phyloP scores from a whole-genome alignment of 2,888 invertebrate species.

The Sphaerophoria rueppellii region DNA sequence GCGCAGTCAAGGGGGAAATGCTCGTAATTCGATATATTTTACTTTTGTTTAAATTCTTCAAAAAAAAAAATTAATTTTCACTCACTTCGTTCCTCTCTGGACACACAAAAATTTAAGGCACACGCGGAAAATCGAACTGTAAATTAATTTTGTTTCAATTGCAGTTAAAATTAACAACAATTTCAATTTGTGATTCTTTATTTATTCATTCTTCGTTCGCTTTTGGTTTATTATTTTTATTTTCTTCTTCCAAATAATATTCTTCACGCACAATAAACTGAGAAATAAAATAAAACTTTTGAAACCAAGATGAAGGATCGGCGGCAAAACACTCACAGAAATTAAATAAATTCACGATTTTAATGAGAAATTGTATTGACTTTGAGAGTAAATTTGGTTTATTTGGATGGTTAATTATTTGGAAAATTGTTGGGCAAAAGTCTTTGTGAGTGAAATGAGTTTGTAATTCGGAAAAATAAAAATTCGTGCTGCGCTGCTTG shows the following conservation, averaged over 20 bases:
- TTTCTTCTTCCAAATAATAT: slow-evolving; percentile 21
- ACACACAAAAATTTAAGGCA: slow-evolving; percentile 49
- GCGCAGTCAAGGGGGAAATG: slow-evolving; percentile 1
- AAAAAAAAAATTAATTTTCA: slow-evolving; percentile 19
- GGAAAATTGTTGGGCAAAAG: slow-evolving; percentile 53
- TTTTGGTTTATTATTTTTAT: slow-evolving; percentile 17
- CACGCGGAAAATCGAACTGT: slow-evolving; percentile 41
- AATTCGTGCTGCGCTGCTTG: slow-evolving; percentile 66
- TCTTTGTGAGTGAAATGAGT: slow-evolving; percentile 47
- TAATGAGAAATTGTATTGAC: slow-evolving; percentile 19
- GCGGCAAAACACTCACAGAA: slow-evolving; percentile 31
- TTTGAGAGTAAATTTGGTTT: slow-evolving; percentile 39
- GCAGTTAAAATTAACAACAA: slow-evolving; percentile 16
- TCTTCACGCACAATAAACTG: slow-evolving; percentile 51
- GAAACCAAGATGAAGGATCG: slow-evolving; percentile 23
- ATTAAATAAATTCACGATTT: slow-evolving; percentile 22
- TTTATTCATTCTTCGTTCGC: slow-evolving; percentile 22
- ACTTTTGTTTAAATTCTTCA: background rate
- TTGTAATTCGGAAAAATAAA: slow-evolving; percentile 12
- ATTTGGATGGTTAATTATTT: slow-evolving; percentile 24
- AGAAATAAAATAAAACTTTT: background rate
- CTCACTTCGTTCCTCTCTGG: background rate
- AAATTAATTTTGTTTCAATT: slow-evolving; percentile 43
- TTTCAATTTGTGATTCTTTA: slow-evolving; percentile 29
- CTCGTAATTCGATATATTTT: slow-evolving; percentile 42